Percentiles rank a stretch among this genome's conserved stretches.
Conservation (phyloP, 2,797 vertebrate genomes). For the Galagoides demidoff region DNA sequence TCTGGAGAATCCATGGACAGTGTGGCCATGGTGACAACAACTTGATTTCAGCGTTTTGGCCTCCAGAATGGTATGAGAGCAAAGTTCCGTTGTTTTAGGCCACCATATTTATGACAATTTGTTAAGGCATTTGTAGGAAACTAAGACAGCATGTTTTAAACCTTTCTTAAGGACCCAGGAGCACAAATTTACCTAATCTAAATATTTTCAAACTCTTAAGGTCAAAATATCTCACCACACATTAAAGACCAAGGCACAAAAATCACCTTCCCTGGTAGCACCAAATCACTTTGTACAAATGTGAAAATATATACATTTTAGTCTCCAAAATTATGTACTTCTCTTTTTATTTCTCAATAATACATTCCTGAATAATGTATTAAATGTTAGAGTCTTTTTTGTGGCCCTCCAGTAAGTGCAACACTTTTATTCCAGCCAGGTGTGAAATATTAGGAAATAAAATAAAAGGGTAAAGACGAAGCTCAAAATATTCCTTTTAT, state of each 20-base stretch:
- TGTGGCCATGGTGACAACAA: background rate
- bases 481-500: background rate
- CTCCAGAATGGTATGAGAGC: background rate
- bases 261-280: background rate
- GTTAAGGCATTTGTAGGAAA: background rate
- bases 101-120: background rate
- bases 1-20: background rate
- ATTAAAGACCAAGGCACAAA: background rate
- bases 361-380: background rate
- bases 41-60: background rate
- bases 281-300: background rate
- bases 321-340: background rate
- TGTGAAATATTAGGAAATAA: background rate
- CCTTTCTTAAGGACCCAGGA: background rate
- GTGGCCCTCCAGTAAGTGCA: background rate
- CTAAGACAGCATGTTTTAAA: background rate
- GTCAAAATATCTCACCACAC: background rate
- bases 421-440: background rate
- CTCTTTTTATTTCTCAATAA: background rate
- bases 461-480: background rate
- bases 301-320: background rate
- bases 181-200: background rate
- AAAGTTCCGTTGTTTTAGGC: background rate
- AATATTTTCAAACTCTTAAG: background rate
- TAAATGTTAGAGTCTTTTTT: background rate